Conservation (phyloP, 30 jellyfish, hydroid and myxozoan genomes). For the Rhopilema esculentum region DNA sequence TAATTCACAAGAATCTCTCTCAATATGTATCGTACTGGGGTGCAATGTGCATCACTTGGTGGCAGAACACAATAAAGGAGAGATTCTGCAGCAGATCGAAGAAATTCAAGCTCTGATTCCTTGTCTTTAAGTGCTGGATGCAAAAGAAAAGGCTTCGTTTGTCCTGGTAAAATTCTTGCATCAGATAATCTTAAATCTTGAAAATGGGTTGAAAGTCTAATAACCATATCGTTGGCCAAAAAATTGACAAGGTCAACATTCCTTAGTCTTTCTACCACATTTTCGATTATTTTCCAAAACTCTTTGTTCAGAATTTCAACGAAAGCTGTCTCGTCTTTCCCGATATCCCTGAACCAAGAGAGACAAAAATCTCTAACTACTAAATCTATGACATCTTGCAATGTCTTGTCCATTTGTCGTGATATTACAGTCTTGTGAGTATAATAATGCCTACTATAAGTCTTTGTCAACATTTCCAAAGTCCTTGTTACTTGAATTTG, state of each 20-base stretch:
- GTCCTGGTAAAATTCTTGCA: conserved; percentile 90
- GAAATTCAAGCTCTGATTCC: conserved; percentile 72
- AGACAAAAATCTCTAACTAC: conserved; percentile 90
- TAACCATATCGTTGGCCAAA: conserved; percentile 86
- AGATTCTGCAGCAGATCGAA: conserved; percentile 89
- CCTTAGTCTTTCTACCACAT: conserved; percentile 74
- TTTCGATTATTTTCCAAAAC: conserved; percentile 90
- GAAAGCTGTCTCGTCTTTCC: conserved; percentile 98
- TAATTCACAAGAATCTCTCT: conserved; percentile 91
- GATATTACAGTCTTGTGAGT: conserved; percentile 78
- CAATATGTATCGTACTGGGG: conserved; percentile 80
- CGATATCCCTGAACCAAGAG: conserved; percentile 96
- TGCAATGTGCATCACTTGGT: conserved; percentile 86
- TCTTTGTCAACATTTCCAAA: conserved; percentile 77
- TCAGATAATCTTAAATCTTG: conserved; percentile 94
- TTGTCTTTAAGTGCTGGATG: conserved; percentile 94
- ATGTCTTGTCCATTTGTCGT: conserved; percentile 83
- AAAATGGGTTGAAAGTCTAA: conserved; percentile 79
- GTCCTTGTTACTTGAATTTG: conserved; percentile 73
- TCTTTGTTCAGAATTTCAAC: conserved; percentile 95
- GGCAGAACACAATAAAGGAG: conserved; percentile 90
- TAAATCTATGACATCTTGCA: conserved; percentile 92
- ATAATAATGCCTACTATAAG: conserved; percentile 85
- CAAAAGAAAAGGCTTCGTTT: conserved; percentile 88
- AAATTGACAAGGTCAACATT: conserved; percentile 92